Conservation (phyloP, 2,888 invertebrate species). For the Mongoloraphidia duomilia region DNA sequence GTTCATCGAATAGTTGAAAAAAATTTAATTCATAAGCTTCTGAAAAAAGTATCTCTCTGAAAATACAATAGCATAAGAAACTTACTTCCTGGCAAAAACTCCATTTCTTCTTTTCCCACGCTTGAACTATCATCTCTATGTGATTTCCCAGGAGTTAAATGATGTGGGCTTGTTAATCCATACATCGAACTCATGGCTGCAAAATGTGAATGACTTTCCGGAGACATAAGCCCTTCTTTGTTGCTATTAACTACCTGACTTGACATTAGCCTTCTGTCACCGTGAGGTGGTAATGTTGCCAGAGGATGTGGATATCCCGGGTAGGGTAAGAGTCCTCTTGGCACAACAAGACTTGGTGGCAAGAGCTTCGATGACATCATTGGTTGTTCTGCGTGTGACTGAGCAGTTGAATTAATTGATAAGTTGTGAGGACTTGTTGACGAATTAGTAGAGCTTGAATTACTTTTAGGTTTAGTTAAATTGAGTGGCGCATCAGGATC, state of each 20-base stretch:
- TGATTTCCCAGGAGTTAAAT: conserved; percentile 12
- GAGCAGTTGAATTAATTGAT: conserved; percentile 6
- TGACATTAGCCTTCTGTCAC: conserved; percentile 22
- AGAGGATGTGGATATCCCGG: conserved; percentile 47
- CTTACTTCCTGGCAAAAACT: conserved; percentile 41
- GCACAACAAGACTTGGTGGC: conserved; percentile 43
- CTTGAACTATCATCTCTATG: conserved; percentile 25
- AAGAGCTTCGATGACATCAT: conserved; percentile 40
- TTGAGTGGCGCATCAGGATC: conserved; percentile 79
- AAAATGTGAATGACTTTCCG: conserved; percentile 21
- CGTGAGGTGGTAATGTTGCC: conserved; percentile 30
- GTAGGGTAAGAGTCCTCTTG: conserved; percentile 43
- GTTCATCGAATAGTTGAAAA: too few relatives aligned
- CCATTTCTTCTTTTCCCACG: conserved; percentile 39
- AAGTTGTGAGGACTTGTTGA: conserved; percentile 32
- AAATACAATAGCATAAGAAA: too few relatives aligned
- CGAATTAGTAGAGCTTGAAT: conserved; percentile 30
- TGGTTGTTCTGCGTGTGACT: conserved; percentile 30
- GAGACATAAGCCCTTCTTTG: conserved; percentile 24
- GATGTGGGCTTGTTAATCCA: conserved; percentile 26
- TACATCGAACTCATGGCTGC: conserved; percentile 29
- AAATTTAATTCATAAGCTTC: too few relatives aligned
- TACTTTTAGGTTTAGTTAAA: conserved; percentile 68
- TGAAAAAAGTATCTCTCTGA: too few relatives aligned
- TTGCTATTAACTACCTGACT: conserved; percentile 3